Conservation (phyloP, 2,113 vertebrate species). For the Engraulis encrasicolus region DNA sequence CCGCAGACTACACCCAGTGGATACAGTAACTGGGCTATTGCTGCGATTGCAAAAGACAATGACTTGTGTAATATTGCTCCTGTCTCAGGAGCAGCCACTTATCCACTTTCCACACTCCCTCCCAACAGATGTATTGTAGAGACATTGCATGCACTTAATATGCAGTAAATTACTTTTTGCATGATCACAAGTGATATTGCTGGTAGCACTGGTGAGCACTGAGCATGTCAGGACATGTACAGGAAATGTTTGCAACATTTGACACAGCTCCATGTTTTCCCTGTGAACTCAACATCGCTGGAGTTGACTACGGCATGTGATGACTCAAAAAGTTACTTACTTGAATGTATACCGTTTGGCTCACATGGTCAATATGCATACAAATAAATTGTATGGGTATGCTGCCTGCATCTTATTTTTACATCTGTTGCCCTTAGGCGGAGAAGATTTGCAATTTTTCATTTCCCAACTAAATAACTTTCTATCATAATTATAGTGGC, state of each 20-base stretch:
- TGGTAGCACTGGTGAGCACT: background rate
- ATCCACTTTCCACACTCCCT: background rate
- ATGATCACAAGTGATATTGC: background rate
- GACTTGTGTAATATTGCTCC: background rate
- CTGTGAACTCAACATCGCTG: background rate
- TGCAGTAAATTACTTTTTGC: constrained; percentile 7
- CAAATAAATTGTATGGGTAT: background rate
- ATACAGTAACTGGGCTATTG: background rate
- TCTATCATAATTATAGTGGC: background rate
- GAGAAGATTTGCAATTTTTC: background rate
- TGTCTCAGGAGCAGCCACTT: background rate
- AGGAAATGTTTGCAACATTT: no score
- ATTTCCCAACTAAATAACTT: background rate
- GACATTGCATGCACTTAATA: background rate
- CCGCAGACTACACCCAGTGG: background rate
- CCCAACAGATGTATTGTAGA: background rate
- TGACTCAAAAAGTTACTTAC: background rate
- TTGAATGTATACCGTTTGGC: background rate
- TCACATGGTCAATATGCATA: background rate
- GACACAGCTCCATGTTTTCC: no score
- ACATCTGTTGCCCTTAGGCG: constrained; percentile 4
- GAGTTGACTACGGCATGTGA: background rate
- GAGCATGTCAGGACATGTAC: background rate
- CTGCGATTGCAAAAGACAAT: no score
- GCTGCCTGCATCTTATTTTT: background rate